Evolutionary conservation across 1,140 invertebrate species (phyloP).

Genomic region (Aphelinus certus): DNA sequence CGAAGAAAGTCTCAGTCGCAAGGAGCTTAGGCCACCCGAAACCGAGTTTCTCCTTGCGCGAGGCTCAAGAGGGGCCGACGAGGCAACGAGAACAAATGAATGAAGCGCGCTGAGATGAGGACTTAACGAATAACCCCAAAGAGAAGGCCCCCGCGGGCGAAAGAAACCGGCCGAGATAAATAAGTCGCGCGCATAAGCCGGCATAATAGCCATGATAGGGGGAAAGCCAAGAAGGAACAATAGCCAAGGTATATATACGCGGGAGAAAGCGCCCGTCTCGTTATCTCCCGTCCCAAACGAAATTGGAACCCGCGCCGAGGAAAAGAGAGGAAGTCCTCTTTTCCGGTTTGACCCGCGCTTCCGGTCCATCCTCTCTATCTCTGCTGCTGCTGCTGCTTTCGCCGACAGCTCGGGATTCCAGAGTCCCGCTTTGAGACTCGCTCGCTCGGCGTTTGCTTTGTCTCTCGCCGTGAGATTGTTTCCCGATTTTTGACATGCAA

Average conservation of each 20-base stretch:
- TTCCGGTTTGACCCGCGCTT: background rate
- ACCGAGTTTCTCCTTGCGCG: too few species aligned
- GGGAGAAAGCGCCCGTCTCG: background rate
- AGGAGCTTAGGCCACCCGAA: too few species aligned
- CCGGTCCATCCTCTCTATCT: constrained; percentile 9
- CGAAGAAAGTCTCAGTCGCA: too few species aligned
- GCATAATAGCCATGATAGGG: constrained; percentile 25
- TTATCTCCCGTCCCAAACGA: constrained; percentile 27
- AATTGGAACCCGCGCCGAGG: constrained; percentile 9
- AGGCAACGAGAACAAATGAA: too few species aligned
- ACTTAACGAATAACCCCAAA: too few species aligned
- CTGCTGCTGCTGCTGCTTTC: background rate
- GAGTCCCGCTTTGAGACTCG: too few species aligned
- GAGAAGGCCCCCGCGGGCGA: background rate
- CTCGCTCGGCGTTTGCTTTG: too few species aligned
- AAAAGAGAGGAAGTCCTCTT: constrained; percentile 17
- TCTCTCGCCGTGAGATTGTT: too few species aligned
- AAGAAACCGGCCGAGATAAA: constrained; percentile 9
- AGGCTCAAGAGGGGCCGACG: too few species aligned
- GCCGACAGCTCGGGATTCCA: background rate
- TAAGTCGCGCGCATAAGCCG: constrained; percentile 10
- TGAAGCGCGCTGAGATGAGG: too few species aligned
- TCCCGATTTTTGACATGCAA: too few species aligned
- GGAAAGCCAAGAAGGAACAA: constrained; percentile 12
- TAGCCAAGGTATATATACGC: background rate